These are phyloP conservation scores for Amphimedon queenslandica DNA, from an alignment of 37 sponge, comb jelly and placozoan genomes.

Conservation along the genomic window DNA sequence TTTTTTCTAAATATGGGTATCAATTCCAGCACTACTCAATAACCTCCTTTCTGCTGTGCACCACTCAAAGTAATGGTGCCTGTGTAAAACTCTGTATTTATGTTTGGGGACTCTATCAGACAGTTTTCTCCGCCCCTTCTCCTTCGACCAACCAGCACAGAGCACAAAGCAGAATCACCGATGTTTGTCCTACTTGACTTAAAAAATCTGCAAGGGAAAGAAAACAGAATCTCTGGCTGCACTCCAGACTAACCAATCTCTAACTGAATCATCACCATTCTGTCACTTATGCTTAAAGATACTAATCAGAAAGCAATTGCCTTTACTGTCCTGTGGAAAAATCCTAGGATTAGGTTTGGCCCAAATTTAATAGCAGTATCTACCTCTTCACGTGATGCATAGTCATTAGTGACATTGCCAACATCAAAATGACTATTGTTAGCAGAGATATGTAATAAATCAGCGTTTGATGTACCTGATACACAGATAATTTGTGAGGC, in stretches of 20 bases:
- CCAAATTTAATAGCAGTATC: background rate
- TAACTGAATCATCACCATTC: constrained; percentile 22
- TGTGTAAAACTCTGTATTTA: background rate
- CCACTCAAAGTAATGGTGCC: background rate
- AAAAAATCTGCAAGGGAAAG: constrained; percentile 30
- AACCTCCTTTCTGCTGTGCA: background rate
- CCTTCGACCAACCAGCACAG: background rate
- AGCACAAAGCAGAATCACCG: background rate
- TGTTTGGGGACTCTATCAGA: constrained; percentile 7
- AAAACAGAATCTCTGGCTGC: constrained; percentile 8
- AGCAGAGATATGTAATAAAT: background rate
- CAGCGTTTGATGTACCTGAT: background rate
- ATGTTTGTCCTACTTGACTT: background rate
- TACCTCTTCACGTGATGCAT: constrained; percentile 2
- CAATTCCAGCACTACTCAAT: background rate
- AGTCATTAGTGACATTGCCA: constrained; percentile 1
- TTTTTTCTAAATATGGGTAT: background rate
- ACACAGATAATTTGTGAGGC: too few relatives aligned
- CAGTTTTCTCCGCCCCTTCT: constrained; percentile 6
- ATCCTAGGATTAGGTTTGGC: background rate
- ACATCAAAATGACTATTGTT: constrained; percentile 4
- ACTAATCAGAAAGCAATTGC: constrained; percentile 26
- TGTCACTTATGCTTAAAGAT: constrained; percentile 8
- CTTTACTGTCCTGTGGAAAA: constrained; percentile 26
- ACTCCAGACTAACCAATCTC: constrained; percentile 40